Percentiles rank a stretch among this genome's conserved stretches.
Evolutionary conservation across 2,888 invertebrate genomes (phyloP).

Genomic region (Alloplasta piceator): DNA sequence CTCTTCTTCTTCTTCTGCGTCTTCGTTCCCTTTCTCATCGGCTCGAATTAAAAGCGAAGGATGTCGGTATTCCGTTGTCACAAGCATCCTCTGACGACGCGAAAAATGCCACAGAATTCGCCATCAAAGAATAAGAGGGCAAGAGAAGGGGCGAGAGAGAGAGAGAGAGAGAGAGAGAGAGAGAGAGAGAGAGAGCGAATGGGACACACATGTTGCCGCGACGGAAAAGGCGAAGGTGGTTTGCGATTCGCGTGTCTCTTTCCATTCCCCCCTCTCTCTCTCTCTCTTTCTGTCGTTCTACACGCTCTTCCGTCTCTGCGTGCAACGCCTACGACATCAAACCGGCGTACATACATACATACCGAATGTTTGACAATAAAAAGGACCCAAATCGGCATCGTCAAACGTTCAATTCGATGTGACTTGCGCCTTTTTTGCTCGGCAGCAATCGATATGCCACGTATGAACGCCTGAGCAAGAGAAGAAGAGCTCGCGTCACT

Average conservation of each 20-base stretch:
- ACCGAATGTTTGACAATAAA: background rate
- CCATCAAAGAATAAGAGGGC: conserved; percentile 32
- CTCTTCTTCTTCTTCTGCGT: conserved; percentile 22
- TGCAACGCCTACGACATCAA: conserved; percentile 46
- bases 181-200: conserved; percentile 44
- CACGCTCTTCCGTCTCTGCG: conserved; percentile 36
- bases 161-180: conserved; percentile 45
- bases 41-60: conserved; percentile 73
- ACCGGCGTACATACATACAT: conserved; percentile 19
- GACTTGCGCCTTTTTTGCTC: background rate
- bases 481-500: conserved; percentile 59
- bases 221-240: conserved; percentile 41
- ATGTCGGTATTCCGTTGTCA: conserved; percentile 69
- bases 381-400: background rate
- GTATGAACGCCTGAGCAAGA: conserved; percentile 47
- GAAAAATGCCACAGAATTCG: conserved; percentile 48
- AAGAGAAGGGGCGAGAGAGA: conserved; percentile 44
- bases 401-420: background rate
- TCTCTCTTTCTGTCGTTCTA: conserved; percentile 15
- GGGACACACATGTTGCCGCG: conserved; percentile 18
- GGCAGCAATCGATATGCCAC: background rate
- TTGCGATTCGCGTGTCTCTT: conserved; percentile 21
- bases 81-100: conserved; percentile 57
- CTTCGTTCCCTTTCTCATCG: conserved; percentile 56
- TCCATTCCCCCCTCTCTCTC: conserved; percentile 22